Evolutionary conservation across 1,140 invertebrate genomes (phyloP).

Genomic region (Coptotermes formosanus): DNA sequence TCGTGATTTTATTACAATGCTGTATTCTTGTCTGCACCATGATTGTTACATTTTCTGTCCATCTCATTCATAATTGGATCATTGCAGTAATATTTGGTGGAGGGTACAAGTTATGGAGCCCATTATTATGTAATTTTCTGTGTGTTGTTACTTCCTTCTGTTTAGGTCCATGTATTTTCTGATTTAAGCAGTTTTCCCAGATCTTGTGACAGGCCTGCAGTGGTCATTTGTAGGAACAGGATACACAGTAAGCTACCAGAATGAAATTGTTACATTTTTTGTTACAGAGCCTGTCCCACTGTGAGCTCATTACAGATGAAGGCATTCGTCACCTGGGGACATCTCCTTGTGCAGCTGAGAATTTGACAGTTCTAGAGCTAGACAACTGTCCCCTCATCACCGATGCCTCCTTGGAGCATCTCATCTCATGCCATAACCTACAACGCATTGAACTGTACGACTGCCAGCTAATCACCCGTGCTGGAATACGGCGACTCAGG

Average conservation of each 20-base stretch:
- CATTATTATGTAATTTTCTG: too few relatives aligned
- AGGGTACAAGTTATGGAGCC: too few relatives aligned
- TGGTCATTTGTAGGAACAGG: too few relatives aligned
- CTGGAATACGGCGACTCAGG: conserved; percentile 92
- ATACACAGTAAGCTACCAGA: not conserved
- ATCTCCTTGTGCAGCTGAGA: conserved; percentile 87
- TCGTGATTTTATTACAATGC: too few relatives aligned
- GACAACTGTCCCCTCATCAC: conserved; percentile 99
- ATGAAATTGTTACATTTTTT: not conserved
- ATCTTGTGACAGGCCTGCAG: too few relatives aligned
- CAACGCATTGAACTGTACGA: conserved; percentile 97
- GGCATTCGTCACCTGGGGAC: conserved; percentile 92
- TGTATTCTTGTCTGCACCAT: too few relatives aligned
- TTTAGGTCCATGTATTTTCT: too few relatives aligned
- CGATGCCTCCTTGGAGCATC: conserved; percentile 95
- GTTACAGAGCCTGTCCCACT: conserved; percentile 91
- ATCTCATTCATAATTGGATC: too few relatives aligned
- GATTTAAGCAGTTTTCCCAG: too few relatives aligned
- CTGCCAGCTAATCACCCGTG: conserved; percentile 96
- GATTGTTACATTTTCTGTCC: too few relatives aligned
- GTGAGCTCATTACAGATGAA: conserved; percentile 97
- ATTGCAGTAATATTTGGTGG: too few relatives aligned
- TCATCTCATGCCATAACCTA: conserved; percentile 90
- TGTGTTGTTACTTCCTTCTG: too few relatives aligned
- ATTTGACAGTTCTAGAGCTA: conserved; percentile 89